phyloP scores from a whole-genome alignment of 2,797 vertebrate genomes.

The Anguilla obscura region DNA sequence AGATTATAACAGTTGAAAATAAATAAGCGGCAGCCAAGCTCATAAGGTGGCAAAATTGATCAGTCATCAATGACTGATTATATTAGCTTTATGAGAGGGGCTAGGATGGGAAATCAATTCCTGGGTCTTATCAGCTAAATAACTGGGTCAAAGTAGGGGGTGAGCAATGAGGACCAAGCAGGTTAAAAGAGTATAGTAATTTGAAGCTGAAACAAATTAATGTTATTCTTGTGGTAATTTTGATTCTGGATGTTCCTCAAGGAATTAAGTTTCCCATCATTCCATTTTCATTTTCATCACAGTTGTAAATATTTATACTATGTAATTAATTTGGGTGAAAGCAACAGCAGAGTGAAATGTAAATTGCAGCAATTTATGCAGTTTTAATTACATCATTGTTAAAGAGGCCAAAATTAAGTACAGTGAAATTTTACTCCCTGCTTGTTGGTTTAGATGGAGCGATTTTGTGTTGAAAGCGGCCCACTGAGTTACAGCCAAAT shows the following conservation, averaged over 20 bases:
- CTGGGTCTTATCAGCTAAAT: background rate
- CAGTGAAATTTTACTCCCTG: background rate
- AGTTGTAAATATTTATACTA: background rate
- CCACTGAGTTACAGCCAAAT: background rate
- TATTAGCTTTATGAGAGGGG: background rate
- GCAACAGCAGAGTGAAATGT: background rate
- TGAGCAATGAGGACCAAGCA: background rate
- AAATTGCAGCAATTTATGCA: background rate
- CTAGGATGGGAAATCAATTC: background rate
- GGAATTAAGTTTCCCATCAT: background rate
- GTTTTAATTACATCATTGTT: background rate
- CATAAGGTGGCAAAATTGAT: background rate
- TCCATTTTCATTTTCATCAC: background rate
- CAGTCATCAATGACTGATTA: background rate
- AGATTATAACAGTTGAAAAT: background rate
- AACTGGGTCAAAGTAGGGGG: background rate
- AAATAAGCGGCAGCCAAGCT: background rate
- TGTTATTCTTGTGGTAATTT: background rate
- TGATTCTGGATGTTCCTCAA: background rate
- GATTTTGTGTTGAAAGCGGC: background rate
- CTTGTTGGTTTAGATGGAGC: background rate
- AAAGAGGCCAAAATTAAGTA: background rate
- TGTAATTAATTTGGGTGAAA: background rate
- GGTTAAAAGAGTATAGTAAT: background rate
- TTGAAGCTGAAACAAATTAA: background rate